These are phyloP conservation scores for Sminthurinus signatus DNA, from an alignment of 1,140 invertebrate genomes.

Conservation along the genomic window DNA sequence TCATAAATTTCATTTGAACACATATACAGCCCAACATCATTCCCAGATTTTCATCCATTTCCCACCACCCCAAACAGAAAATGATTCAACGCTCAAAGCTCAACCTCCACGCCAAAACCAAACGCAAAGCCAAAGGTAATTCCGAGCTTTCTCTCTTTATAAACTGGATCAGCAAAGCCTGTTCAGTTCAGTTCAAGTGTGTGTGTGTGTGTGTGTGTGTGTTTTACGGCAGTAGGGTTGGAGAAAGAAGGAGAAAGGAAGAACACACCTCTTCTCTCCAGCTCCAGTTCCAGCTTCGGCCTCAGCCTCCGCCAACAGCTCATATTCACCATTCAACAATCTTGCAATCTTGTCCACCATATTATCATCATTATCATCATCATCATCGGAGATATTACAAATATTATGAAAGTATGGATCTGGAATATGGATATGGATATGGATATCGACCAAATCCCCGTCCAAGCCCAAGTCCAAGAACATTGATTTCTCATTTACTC, in stretches of 20 bases:
- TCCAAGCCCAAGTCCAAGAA: too few relatives aligned
- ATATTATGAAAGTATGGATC: not conserved
- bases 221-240: not conserved
- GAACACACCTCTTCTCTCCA: too few relatives aligned
- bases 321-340: not conserved
- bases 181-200: not conserved
- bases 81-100: not conserved
- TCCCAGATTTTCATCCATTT: slow-evolving; percentile 25
- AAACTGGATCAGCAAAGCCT: not conserved
- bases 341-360: not conserved
- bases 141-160: not conserved
- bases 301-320: not conserved
- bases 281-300: not conserved
- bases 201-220: not conserved
- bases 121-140: too few relatives aligned
- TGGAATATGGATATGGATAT: too few relatives aligned
- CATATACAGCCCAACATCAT: slow-evolving; percentile 32
- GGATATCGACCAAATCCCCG: too few relatives aligned
- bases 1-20: slow-evolving; percentile 31
- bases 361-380: not conserved
- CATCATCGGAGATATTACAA: not conserved
- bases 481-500: too few relatives aligned
- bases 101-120: too few relatives aligned
- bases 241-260: too few relatives aligned
- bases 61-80: slow-evolving; percentile 5